phyloP scores from a whole-genome alignment of 2,888 invertebrate genomes.

The Athalia rosae region DNA sequence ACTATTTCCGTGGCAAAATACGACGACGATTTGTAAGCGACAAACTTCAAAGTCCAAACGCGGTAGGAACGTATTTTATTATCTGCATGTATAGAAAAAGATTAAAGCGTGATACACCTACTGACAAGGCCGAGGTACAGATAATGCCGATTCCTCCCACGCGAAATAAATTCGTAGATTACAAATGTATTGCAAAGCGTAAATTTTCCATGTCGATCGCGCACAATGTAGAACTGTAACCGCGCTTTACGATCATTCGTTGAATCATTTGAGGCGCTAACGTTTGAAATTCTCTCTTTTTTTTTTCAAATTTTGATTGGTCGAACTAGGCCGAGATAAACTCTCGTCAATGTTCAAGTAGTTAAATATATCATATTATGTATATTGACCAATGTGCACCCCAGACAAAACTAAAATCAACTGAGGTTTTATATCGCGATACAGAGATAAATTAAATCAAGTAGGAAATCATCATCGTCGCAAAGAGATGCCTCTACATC shows the following conservation, averaged over 20 bases:
- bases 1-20: constrained; percentile 11
- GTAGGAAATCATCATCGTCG: not conserved
- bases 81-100: constrained; percentile 13
- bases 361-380: not conserved
- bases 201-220: no score
- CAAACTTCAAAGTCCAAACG: not conserved
- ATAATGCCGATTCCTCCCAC: not conserved
- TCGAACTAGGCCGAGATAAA: constrained; percentile 36
- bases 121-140: constrained; percentile 33
- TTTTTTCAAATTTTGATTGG: no score
- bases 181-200: no score
- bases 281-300: constrained; percentile 8
- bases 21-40: constrained; percentile 16
- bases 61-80: not conserved
- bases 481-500: not conserved
- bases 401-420: not conserved
- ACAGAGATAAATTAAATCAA: constrained; percentile 34
- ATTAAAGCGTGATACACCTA: constrained; percentile 33
- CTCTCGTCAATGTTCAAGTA: not conserved
- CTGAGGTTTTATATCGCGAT: not conserved
- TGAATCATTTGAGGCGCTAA: not conserved
- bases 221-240: no score
- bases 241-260: not conserved
- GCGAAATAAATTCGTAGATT: no score
- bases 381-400: not conserved